Conservation (phyloP, 2,888 invertebrate genomes). For the Drosophila melanosoma region DNA sequence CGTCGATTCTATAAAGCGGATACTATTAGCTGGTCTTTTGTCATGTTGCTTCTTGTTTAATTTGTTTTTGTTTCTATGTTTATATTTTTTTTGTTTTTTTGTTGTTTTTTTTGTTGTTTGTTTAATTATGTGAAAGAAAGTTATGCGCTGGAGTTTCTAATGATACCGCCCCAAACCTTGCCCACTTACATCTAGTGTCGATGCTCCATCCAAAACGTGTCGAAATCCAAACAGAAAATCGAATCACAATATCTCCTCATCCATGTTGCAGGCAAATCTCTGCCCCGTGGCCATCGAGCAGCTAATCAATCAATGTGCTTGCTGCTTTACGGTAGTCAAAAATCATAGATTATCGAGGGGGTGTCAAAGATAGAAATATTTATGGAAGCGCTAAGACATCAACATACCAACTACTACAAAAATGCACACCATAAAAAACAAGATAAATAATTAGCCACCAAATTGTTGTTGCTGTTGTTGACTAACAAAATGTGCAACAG, state of each 20-base stretch:
- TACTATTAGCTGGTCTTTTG: constrained; percentile 60
- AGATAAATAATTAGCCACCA: constrained; percentile 70
- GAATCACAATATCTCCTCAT: background rate
- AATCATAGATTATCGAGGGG: constrained; percentile 5
- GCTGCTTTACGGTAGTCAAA: constrained; percentile 34
- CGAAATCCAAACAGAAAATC: constrained; percentile 21
- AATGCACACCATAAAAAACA: constrained; percentile 9
- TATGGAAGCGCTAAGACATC: constrained; percentile 51
- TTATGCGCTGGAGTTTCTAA: constrained; percentile 63
- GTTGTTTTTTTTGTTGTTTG: constrained; percentile 35
- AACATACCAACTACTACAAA: constrained; percentile 23
- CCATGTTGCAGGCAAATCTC: constrained; percentile 53
- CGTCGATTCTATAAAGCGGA: constrained; percentile 52
- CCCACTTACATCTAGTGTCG: constrained; percentile 43
- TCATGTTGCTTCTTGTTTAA: constrained; percentile 59
- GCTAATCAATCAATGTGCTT: constrained; percentile 61
- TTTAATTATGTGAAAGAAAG: constrained; percentile 81
- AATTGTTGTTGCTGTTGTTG: constrained; percentile 20
- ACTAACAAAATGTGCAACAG: constrained; percentile 59
- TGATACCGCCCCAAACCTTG: constrained; percentile 41
- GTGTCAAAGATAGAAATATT: constrained; percentile 53
- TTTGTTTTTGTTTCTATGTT: constrained; percentile 43
- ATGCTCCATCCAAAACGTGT: constrained; percentile 41
- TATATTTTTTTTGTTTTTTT: background rate
- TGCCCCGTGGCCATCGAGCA: constrained; percentile 44